Percentiles rank a stretch among this genome's conserved stretches.
These are phyloP conservation scores for Papilio polyxenes DNA, from an alignment of 1,140 invertebrate genomes.

Conservation along the genomic window DNA sequence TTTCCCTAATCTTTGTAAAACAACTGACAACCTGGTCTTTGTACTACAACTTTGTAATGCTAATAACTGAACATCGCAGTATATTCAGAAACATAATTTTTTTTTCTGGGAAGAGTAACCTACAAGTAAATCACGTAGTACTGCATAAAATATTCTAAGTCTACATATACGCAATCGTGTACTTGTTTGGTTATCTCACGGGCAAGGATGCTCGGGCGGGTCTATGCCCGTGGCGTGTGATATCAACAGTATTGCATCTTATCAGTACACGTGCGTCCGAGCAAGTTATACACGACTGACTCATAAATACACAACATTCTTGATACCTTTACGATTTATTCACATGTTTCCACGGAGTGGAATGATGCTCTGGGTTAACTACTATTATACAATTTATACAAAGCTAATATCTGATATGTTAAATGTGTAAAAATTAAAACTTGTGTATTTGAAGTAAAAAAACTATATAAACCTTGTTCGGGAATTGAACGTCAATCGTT, in stretches of 20 bases:
- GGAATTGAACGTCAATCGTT: neutral
- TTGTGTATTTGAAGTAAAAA: no score
- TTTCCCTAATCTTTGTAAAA: no score
- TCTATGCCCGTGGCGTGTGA: slow-evolving; percentile 22
- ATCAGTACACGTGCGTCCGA: slow-evolving; percentile 37
- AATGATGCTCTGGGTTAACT: neutral
- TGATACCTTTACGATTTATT: slow-evolving; percentile 10
- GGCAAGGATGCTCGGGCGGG: slow-evolving; percentile 37
- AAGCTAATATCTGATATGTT: no score
- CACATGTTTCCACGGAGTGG: neutral
- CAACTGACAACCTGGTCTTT: no score
- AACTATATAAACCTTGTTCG: no score
- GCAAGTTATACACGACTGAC: slow-evolving; percentile 12
- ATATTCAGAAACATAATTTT: neutral
- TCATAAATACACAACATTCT: slow-evolving; percentile 27
- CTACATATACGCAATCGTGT: slow-evolving; percentile 6
- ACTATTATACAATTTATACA: neutral
- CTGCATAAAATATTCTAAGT: neutral
- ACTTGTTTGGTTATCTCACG: slow-evolving; percentile 38
- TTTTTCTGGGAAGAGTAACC: no score
- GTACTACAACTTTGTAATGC: no score
- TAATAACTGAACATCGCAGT: neutral
- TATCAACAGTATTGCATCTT: slow-evolving; percentile 35
- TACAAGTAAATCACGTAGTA: neutral
- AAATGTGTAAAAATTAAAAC: no score